phyloP scores from a whole-genome alignment of 1,140 invertebrate species.

The Paraescarpia echinospica region DNA sequence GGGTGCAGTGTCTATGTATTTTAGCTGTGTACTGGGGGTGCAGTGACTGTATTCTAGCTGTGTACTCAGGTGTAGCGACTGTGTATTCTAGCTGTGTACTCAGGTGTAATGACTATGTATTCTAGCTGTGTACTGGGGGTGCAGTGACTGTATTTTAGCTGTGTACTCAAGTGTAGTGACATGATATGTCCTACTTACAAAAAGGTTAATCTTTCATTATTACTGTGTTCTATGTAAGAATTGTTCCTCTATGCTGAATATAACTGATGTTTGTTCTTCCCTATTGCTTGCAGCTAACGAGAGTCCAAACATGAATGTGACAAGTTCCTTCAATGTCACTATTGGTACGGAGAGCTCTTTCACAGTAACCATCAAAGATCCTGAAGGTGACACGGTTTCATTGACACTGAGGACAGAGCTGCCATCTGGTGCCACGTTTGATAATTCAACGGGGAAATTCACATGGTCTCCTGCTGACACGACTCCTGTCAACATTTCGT shows the following conservation, averaged over 20 bases:
- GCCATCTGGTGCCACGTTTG: background rate
- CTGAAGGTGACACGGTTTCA: background rate
- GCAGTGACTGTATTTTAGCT: background rate
- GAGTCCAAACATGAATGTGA: background rate
- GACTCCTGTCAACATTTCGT: background rate
- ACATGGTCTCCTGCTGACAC: background rate
- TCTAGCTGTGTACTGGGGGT: background rate
- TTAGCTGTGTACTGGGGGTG: no score
- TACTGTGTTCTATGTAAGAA: no score
- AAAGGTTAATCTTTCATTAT: no score
- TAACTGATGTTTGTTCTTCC: background rate
- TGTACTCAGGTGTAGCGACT: no score
- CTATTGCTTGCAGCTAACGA: background rate
- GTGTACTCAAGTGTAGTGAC: background rate
- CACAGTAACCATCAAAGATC: background rate
- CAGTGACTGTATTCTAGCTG: no score
- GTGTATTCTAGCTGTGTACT: no score
- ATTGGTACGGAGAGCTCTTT: background rate
- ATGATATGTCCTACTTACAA: no score
- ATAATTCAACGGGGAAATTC: background rate
- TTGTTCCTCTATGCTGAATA: no score
- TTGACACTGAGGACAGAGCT: background rate
- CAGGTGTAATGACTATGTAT: background rate
- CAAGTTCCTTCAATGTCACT: background rate
- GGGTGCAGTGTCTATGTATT: no score